phyloP scores from a whole-genome alignment of 2,797 vertebrate genomes.

The Poliocrania exsul region DNA sequence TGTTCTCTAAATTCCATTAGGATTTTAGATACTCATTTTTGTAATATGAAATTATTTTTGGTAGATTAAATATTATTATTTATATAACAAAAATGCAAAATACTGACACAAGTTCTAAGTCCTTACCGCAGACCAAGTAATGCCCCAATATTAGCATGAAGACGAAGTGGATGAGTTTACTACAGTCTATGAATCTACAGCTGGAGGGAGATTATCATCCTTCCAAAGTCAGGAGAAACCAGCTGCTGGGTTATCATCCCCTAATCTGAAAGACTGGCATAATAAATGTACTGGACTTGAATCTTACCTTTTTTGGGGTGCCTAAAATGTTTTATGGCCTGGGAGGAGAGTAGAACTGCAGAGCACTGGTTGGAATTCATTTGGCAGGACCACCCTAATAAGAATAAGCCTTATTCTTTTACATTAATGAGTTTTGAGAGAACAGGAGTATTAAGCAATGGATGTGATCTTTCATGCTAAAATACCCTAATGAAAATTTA shows the following conservation, averaged over 20 bases:
- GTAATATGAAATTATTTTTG: neutral
- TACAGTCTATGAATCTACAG: neutral
- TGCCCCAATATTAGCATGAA: neutral
- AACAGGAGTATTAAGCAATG: neutral
- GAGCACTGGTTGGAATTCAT: neutral
- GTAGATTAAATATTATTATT: neutral
- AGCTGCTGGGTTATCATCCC: neutral
- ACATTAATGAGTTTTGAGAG: neutral
- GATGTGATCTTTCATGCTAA: neutral
- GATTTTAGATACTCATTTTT: conserved; percentile 32
- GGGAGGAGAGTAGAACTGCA: neutral
- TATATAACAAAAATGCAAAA: neutral
- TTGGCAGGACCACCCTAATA: neutral
- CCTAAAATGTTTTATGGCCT: neutral
- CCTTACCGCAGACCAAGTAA: neutral
- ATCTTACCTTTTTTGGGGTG: neutral
- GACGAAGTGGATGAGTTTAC: neutral
- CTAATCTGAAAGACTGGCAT: neutral
- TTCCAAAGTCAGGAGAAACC: neutral
- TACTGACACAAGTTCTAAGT: neutral
- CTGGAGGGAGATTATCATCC: neutral
- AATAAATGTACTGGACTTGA: neutral
- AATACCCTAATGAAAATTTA: neutral
- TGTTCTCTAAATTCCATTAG: conserved; percentile 36
- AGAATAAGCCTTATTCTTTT: neutral